A percentile compares a stretch with the other conserved stretches of the same genome.
phyloP scores from a whole-genome alignment of 92 coral and sea anemone genomes.

The Porites rus region DNA sequence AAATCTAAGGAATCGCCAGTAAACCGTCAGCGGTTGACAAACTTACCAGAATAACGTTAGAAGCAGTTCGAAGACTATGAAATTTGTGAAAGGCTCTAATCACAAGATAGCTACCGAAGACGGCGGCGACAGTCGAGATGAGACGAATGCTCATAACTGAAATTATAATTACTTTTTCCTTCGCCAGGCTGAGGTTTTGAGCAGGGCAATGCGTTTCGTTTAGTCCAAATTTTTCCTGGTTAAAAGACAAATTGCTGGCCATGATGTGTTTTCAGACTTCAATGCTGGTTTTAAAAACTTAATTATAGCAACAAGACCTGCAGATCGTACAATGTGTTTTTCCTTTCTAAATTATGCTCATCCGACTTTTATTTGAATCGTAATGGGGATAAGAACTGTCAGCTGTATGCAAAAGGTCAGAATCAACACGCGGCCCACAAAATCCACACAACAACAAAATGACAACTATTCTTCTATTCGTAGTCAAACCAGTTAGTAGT shows the following conservation, averaged over 20 bases:
- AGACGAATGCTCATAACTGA: not conserved
- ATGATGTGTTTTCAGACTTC: not conserved
- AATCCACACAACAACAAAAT: not conserved
- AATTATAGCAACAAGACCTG: not conserved
- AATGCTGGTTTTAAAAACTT: not conserved
- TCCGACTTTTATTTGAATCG: not conserved
- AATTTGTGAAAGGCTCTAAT: not conserved
- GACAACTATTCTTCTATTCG: no score
- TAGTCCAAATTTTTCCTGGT: not conserved
- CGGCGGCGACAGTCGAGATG: not conserved
- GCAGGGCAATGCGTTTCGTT: not conserved
- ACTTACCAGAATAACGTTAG: not conserved
- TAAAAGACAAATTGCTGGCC: not conserved
- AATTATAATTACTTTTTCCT: not conserved
- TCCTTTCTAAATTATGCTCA: not conserved
- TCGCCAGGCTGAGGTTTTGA: not conserved
- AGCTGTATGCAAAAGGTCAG: not conserved
- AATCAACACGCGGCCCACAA: not conserved
- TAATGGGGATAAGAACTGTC: not conserved
- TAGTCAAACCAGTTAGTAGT: no score
- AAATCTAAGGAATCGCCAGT: constrained; percentile 3
- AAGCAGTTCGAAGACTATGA: constrained; percentile 22
- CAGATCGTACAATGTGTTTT: not conserved
- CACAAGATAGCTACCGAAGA: not conserved
- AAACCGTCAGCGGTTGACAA: constrained; percentile 19